A percentile compares a stretch with the other conserved stretches of the same genome.
phyloP scores from a whole-genome alignment of 2,797 vertebrate genomes.

The Galago senegalensis region DNA sequence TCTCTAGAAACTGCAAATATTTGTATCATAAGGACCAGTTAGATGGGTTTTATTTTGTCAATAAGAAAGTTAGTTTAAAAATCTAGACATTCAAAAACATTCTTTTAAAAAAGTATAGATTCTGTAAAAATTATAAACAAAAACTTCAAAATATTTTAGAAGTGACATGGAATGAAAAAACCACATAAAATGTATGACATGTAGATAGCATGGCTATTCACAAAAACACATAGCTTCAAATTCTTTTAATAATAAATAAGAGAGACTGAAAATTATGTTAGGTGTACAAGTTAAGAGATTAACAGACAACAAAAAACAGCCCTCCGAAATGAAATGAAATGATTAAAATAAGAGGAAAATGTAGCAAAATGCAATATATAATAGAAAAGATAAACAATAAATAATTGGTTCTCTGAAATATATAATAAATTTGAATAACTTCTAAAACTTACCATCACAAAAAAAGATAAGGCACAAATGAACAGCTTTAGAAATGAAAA shows the following conservation, averaged over 20 bases:
- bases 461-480: not conserved
- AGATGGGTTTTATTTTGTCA: not conserved
- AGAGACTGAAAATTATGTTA: not conserved
- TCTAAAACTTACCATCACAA: not conserved
- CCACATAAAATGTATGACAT: not conserved
- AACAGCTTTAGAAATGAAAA: not conserved
- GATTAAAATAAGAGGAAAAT: not conserved
- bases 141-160: not conserved
- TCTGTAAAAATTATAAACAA: slow-evolving; percentile 14
- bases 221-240: not conserved
- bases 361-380: not conserved
- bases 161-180: not conserved
- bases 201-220: not conserved
- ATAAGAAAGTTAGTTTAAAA: not conserved
- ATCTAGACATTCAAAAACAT: not conserved
- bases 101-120: not conserved
- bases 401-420: not conserved
- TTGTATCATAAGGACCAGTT: not conserved
- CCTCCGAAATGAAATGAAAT: not conserved
- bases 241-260: not conserved
- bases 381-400: not conserved
- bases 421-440: not conserved
- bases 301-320: not conserved
- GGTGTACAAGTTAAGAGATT: not conserved
- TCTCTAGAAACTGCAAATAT: not conserved